phyloP scores from a whole-genome alignment of 1,140 invertebrate genomes.

The Ridgeia piscesae region DNA sequence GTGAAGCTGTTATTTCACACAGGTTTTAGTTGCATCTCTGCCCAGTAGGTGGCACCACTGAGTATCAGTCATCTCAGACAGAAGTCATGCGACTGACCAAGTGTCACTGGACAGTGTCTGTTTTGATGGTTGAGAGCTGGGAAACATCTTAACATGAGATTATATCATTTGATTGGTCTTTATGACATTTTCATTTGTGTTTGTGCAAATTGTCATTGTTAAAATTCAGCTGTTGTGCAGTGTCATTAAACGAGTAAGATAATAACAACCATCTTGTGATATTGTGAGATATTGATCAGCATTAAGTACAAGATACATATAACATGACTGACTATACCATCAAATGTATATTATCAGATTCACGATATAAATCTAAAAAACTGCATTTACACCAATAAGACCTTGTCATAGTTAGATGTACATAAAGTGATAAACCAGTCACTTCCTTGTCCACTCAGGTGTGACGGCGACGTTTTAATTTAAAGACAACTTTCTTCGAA shows the following conservation, averaged over 20 bases:
- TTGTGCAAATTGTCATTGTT: not conserved
- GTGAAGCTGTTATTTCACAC: not conserved
- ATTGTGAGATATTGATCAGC: not conserved
- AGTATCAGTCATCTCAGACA: too few relatives aligned
- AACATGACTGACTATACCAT: not conserved
- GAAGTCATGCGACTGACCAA: not conserved
- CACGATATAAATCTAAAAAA: not conserved
- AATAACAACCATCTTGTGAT: not conserved
- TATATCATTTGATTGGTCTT: too few relatives aligned
- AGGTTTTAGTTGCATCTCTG: not conserved
- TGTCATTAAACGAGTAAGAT: not conserved
- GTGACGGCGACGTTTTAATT: not conserved
- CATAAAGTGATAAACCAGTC: not conserved
- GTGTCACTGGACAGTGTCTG: not conserved
- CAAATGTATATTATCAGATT: not conserved
- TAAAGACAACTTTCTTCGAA: not conserved
- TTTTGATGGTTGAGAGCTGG: not conserved
- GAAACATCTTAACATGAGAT: not conserved
- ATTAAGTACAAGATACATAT: not conserved
- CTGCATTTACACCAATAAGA: not conserved
- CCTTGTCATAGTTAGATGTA: not conserved
- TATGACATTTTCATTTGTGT: not conserved
- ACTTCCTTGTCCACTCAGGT: not conserved
- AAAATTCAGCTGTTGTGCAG: not conserved
- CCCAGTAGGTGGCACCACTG: not conserved